Conservation (phyloP, 2,797 vertebrate genomes). For the Hippocampus kuda region DNA sequence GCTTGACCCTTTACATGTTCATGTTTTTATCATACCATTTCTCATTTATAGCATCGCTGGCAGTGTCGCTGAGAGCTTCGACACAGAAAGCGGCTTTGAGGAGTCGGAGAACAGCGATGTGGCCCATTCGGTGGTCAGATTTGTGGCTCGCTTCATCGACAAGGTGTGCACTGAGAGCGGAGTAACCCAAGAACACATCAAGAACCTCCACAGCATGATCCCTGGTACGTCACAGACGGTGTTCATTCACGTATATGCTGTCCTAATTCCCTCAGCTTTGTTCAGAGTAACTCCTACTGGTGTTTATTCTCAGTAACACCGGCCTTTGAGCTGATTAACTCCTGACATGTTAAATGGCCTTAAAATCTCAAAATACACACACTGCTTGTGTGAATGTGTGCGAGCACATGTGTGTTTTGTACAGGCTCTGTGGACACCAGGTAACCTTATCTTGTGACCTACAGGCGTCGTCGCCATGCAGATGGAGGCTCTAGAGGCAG, state of each 20-base stretch:
- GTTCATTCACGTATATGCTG: conserved; percentile 10
- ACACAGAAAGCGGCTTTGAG: conserved; percentile 96
- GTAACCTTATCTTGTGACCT: conserved; percentile 43
- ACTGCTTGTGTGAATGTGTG: conserved; percentile 19
- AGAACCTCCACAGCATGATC: conserved; percentile 96
- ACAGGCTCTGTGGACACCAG: conserved; percentile 21
- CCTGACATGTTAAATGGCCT: conserved; percentile 35
- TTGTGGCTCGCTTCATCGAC: conserved; percentile 94
- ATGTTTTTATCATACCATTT: conserved; percentile 1
- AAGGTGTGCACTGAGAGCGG: conserved; percentile 98
- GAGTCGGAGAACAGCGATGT: conserved; percentile 91
- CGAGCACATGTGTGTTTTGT: conserved; percentile 18
- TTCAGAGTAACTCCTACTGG: conserved; percentile 10
- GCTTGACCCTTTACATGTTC: conserved; percentile 19
- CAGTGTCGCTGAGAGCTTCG: conserved; percentile 95
- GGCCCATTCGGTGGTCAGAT: conserved; percentile 84
- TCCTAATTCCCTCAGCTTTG: conserved; percentile 32
- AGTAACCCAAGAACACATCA: conserved; percentile 96
- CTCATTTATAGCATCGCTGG: conserved; percentile 81
- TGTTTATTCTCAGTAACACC: conserved; percentile 35
- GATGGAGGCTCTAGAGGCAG: conserved; percentile 91
- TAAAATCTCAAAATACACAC: conserved; percentile 38
- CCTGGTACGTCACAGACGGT: conserved; percentile 70
- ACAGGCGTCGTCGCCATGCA: conserved; percentile 97
- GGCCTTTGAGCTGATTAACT: conserved; percentile 40